Evolutionary conservation across 2,113 vertebrate species (phyloP), one percentile per base, ranked within the genome.

Genomic region (human (Homo sapiens)): DNA sequence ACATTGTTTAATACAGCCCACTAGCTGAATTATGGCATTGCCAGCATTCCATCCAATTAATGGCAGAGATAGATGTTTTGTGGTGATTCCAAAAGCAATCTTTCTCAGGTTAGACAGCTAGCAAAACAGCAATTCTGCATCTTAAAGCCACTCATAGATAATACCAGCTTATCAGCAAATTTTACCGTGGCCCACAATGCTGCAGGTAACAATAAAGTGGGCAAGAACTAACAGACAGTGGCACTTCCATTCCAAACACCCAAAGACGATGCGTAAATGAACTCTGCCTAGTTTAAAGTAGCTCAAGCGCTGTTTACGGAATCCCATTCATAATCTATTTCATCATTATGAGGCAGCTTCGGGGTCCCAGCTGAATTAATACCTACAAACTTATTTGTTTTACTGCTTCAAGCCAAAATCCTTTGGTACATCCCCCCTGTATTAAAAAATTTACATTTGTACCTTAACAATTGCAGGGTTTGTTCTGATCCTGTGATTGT

Each of bases 401-500:
- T 23, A 79, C 22, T 57, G 59, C 59, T 94, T 86, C 97, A 92
- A 93, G 85, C 25, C 92, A 66, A 92, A 94, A 73, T 43, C 96
- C 70, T 76, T 89, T 50, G 52, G 80, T 82, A 86, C 72, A 8
- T 45, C 40, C 84, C 45, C 22, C 11, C 6, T 13, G 50, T 66
- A 98, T 97, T 97, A 97, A 93, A 98, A 97, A 97, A 97, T 98
- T 97, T 83, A 98, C 93, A 78, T 98, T 92, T 96, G 97, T 99
- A 99, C 99, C 99, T 99, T 99, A 99, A 99, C 98, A 99, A 99
- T 99, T 98, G 99, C 99, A 99, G 99, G 99, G 99, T 99, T 99
- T 99, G 99, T 98, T 99, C 99, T 99, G 99, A 99, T 99, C 99
- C 99, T 99, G 99, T 99, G 99, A 99, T 99, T 99, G 98, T 98